Conservation (phyloP, 2,113 vertebrate genomes). For the Mungos mungo region DNA sequence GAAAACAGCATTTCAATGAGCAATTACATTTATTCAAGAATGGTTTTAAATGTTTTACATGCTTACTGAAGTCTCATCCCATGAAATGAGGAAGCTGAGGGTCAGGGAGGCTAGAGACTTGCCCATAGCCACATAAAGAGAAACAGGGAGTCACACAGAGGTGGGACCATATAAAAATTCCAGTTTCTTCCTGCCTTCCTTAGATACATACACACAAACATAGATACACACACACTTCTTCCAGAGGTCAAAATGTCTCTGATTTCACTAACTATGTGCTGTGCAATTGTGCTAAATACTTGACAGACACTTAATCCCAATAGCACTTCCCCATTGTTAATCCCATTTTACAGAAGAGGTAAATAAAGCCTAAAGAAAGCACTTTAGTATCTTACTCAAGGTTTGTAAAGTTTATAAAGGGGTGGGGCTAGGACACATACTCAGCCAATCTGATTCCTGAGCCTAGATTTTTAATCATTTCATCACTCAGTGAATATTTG, state of each 20-base stretch:
- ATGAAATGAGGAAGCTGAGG: background rate
- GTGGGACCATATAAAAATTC: background rate
- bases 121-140: background rate
- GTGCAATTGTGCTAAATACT: background rate
- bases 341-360: background rate
- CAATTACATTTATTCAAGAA: background rate
- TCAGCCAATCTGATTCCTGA: background rate
- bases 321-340: background rate
- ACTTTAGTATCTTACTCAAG: background rate
- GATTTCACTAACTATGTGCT: background rate
- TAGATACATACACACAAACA: background rate
- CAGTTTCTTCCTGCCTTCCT: background rate
- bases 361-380: background rate
- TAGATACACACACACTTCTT: background rate
- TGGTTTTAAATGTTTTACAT: background rate
- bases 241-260: background rate
- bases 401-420: background rate
- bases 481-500: background rate
- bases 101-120: background rate
- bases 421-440: background rate
- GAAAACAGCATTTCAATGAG: background rate
- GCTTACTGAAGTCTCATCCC: background rate
- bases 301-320: background rate
- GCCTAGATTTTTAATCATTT: background rate
- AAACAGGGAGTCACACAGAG: background rate